A percentile compares a stretch with the other conserved stretches of the same genome.
Evolutionary conservation across 1,140 invertebrate species (phyloP).

Genomic region (Aphaenogaster floridana): DNA sequence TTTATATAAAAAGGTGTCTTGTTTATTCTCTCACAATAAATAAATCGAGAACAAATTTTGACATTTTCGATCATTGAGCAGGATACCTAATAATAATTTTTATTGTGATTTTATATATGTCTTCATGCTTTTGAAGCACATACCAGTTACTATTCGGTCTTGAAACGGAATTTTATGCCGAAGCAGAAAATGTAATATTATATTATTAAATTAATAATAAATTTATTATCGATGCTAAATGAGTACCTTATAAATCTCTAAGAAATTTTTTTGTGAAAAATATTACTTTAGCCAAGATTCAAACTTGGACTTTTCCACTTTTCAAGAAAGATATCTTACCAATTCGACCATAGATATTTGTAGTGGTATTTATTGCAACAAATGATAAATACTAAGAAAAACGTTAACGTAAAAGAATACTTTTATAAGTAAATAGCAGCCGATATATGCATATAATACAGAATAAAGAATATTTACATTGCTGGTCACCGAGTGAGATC

Average conservation of each 20-base stretch:
- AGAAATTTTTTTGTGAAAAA: background rate
- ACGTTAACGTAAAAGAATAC: no score
- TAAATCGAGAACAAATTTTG: background rate
- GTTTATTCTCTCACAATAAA: constrained; percentile 9
- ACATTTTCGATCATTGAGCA: background rate
- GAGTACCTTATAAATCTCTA: background rate
- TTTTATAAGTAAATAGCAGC: no score
- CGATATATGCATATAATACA: no score
- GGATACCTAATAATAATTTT: background rate
- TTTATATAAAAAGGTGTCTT: background rate
- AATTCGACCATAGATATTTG: no score
- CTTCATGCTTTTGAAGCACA: background rate
- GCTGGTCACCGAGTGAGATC: no score
- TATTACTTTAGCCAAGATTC: no score
- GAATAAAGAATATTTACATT: no score
- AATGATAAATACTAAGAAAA: no score
- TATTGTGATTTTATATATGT: background rate
- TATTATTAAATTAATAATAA: background rate
- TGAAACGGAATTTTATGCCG: background rate
- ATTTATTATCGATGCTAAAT: background rate
- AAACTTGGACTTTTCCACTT: no score
- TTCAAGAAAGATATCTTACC: no score
- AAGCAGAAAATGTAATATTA: background rate
- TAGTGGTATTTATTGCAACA: no score
- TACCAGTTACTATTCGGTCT: background rate